Evolutionary conservation across 2,888 invertebrate species (phyloP), one percentile per base, ranked within the genome.

Genomic region (Perithous albicinctus): DNA sequence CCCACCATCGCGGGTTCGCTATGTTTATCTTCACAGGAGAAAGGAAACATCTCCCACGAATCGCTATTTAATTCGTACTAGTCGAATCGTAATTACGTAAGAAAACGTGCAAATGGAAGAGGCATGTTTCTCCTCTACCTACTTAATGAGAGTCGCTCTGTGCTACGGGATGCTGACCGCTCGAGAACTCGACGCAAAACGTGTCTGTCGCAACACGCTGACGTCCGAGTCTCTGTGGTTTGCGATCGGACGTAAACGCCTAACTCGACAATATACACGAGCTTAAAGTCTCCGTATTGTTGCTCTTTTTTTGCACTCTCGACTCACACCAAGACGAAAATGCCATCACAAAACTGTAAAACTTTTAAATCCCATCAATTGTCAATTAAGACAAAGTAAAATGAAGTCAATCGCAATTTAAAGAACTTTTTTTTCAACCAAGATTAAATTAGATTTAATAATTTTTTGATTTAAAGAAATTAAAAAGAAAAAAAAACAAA

Each of bases 31-130:
- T 38, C 18, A 32, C 48, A 32, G 64, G 81, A 74, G 82, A 82
- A 82, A 82, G 82, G 82, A 82, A 74, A 67, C 59, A 59, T 78
- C 78, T 51, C 70, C 46, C 29, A 56, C 56, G 70, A 38, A 78
- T 82, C 70, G 78, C 78, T 75, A 78, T 82, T 82, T 82, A 82
- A 82, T 82, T 82, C 75, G 82, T 82, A 66, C 66, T 75, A 75
- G 78, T 75, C 78, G 78, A 74, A 59, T 12, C 66, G 32, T 70
- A 82, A 78, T 82, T 82, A 75, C 78, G 82, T 59, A 82, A 82
- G 48, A 69, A 78, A 72, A 82, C 82, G 74, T 78, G 78, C 82
- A 59, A 82, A 72, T 80, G 70, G 54, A 67, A 70, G 70, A 59
- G 29, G 41, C 43, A 59, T 70, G 70, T 70, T 51, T 51, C 23